These are phyloP conservation scores for Drosophila ficusphila DNA, from an alignment of 1,140 invertebrate genomes.

Conservation along the genomic window DNA sequence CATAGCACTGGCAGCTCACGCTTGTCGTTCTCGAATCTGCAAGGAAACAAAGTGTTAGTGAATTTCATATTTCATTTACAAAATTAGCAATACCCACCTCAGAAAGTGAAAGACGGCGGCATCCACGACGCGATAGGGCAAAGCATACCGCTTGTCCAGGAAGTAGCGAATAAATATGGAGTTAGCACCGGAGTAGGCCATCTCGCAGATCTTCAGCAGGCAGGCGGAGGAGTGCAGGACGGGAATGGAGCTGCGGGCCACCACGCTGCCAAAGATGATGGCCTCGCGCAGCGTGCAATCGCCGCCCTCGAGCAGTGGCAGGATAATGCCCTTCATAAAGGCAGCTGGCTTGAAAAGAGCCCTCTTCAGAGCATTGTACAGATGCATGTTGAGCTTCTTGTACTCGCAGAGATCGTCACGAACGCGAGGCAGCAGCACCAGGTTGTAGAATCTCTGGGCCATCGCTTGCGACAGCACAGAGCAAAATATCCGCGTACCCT, in stretches of 20 bases:
- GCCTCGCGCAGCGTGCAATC: slow-evolving; percentile 98
- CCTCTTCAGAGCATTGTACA: slow-evolving; percentile 97
- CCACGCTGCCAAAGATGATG: slow-evolving; percentile 96
- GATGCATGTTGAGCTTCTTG: slow-evolving; percentile 97
- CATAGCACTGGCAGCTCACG: slow-evolving; percentile 96
- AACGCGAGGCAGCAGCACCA: slow-evolving; percentile 95
- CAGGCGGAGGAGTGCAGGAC: slow-evolving; percentile 98
- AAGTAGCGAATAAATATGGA: slow-evolving; percentile 97
- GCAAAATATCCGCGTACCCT: slow-evolving; percentile 91
- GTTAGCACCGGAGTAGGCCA: slow-evolving; percentile 99
- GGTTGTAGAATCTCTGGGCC: slow-evolving; percentile 98
- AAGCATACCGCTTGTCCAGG: slow-evolving; percentile 98
- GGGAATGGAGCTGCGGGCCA: slow-evolving; percentile 96
- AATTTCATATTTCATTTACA: slow-evolving; percentile 7
- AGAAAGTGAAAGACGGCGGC: slow-evolving; percentile 98
- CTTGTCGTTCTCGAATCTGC: slow-evolving; percentile 93
- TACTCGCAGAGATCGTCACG: slow-evolving; percentile 98
- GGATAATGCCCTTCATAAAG: slow-evolving; percentile 99
- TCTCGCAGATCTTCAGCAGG: slow-evolving; percentile 97
- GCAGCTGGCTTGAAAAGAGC: slow-evolving; percentile 98
- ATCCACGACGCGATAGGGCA: slow-evolving; percentile 98
- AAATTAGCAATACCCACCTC: slow-evolving; percentile 80
- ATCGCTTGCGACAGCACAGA: slow-evolving; percentile 98
- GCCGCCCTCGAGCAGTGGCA: slow-evolving; percentile 95
- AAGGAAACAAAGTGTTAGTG: not conserved